Base-by-base conservation (phyloP, 2,113 vertebrate species). In the Oncorhynchus masou region DNA sequence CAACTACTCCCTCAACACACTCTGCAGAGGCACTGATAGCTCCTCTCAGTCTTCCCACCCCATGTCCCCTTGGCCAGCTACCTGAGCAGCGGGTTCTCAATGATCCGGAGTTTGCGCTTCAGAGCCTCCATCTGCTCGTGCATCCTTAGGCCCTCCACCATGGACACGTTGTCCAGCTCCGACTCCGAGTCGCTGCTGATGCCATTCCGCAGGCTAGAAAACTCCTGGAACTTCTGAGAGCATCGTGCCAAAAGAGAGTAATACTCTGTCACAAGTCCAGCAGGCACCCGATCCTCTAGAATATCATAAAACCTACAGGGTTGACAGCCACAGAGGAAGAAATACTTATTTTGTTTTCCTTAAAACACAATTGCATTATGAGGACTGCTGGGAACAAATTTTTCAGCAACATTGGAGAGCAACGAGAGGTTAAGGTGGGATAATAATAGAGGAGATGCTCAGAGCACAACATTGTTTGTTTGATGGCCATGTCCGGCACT, bases 11-110 rank as follows among this genome's bases (percentile, higher is more conserved):
- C 75, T 7, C 72, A 71, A 71, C 0, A 76, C 6, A 75, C 2
- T 1, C 69, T 68, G 49, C 49, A 16, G 49, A 51, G 15, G 15
- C 49, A 51, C 49, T 51, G 49, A 15, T 24, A 27, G 20, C 48
- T 7, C 22, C 12, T 3, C 66, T 73, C 13, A 6, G 62, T 60
- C 48, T 31, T 29, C 65, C 27, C 65, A 24, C 27, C 29, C 11
- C 48, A 3, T 48, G 8, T 45, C 60, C 60, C 62, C 34, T n/a
- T 48, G 8, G 29, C 67, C 5, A 31, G 29, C 31, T 91, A 96
- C 95, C 96, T 95, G 85, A 96, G 88, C 78, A 99, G 86, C 19
- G 97, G 97, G 83, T 96, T 98, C 90, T 99, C 98, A 12, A 99
- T 96, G 68, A 99, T 91, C 83, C 95, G 93, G 48, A 99, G 92